Conservation (phyloP, 2,888 invertebrate species). For the Drosophila cognata region DNA sequence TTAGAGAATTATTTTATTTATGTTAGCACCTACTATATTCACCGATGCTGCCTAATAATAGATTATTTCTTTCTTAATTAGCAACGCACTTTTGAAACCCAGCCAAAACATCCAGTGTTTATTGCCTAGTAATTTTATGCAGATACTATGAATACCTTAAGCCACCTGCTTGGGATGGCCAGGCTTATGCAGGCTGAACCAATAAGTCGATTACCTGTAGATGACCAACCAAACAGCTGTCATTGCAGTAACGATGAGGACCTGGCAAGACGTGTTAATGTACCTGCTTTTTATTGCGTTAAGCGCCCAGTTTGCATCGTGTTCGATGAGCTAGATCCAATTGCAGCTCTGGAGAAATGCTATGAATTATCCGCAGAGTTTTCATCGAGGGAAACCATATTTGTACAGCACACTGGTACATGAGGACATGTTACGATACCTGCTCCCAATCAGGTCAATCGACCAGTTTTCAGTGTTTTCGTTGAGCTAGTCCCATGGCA, state of each 20-base stretch:
- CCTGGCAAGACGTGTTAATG: background rate
- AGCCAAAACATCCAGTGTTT: slow-evolving; percentile 10
- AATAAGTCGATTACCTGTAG: slow-evolving; percentile 49
- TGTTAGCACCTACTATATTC: slow-evolving; percentile 57
- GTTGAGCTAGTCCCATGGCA: slow-evolving; percentile 18
- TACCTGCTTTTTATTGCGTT: background rate
- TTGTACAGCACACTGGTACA: slow-evolving; percentile 5
- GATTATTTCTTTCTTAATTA: slow-evolving; percentile 40
- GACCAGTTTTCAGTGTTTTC: slow-evolving; percentile 23
- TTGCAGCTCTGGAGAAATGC: slow-evolving; percentile 15
- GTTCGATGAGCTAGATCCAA: slow-evolving; percentile 30
- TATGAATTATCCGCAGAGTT: background rate
- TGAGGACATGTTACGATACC: slow-evolving; percentile 4
- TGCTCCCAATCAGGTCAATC: background rate
- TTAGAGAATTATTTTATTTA: too few species aligned
- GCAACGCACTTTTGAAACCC: slow-evolving; percentile 46
- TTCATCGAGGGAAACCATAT: slow-evolving; percentile 11
- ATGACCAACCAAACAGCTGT: slow-evolving; percentile 32
- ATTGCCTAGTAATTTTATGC: slow-evolving; percentile 26
- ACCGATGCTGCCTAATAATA: slow-evolving; percentile 33
- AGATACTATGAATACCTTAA: slow-evolving; percentile 37
- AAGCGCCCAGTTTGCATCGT: slow-evolving; percentile 24
- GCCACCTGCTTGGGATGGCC: slow-evolving; percentile 9
- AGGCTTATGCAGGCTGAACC: background rate
- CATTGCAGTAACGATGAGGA: background rate